Percentiles rank a stretch among this genome's conserved stretches.
Evolutionary conservation across 2,113 vertebrate genomes (phyloP).

Genomic region (Ictalurus punctatus): DNA sequence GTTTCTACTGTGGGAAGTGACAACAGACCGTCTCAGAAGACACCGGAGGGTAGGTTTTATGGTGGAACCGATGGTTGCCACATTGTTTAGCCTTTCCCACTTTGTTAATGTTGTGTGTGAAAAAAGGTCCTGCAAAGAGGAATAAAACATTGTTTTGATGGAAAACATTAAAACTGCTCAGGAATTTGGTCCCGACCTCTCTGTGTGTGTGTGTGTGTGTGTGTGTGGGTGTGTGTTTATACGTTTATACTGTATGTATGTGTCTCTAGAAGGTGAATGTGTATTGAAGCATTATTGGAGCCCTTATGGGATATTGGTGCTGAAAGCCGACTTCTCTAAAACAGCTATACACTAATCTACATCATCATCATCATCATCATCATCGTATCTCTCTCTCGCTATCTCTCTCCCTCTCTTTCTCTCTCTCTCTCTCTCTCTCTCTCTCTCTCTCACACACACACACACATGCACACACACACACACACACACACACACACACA

Average conservation of each 20-base stretch:
- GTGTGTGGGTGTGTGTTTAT: conserved; percentile 8
- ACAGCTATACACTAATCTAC: neutral
- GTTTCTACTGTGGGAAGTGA: neutral
- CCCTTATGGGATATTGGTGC: conserved; percentile 1
- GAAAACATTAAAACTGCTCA: conserved; percentile 13
- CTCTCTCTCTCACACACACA: neutral
- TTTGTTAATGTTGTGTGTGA: neutral
- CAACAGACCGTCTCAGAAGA: neutral
- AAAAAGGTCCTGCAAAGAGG: neutral
- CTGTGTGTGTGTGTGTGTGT: conserved; percentile 17
- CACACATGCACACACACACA: neutral
- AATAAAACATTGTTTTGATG: conserved; percentile 18
- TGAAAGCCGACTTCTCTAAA: neutral
- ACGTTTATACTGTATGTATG: neutral
- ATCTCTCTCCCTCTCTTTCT: neutral
- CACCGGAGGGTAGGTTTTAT: neutral
- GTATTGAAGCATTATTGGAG: neutral
- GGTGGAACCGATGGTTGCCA: neutral
- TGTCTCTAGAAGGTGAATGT: neutral
- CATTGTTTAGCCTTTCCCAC: neutral
- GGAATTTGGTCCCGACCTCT: neutral
- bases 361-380: neutral
- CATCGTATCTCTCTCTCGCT: too few relatives aligned
- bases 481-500: neutral
- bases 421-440: neutral